Conservation (phyloP, 2,797 vertebrate species). For the Etheostoma nigrum region DNA sequence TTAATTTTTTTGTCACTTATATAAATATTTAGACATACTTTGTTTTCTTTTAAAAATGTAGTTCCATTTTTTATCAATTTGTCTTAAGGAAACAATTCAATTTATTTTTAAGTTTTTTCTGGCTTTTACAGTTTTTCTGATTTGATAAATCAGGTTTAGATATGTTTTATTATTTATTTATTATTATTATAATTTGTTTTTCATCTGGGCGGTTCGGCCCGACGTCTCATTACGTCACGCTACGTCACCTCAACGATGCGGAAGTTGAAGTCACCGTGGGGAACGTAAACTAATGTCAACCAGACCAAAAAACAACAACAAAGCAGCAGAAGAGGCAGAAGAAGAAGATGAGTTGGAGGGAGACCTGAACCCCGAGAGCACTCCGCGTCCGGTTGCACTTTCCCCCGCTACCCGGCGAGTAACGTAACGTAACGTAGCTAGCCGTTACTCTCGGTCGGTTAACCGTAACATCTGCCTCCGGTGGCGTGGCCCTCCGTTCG, state of each 20-base stretch:
- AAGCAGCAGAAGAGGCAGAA: neutral
- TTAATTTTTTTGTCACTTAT: no score
- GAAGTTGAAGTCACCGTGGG: constrained; percentile 78
- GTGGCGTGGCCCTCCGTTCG: neutral
- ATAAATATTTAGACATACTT: no score
- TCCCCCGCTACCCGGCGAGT: constrained; percentile 12
- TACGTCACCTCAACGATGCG: constrained; percentile 69
- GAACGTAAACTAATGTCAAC: constrained; percentile 76
- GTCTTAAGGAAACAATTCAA: no score
- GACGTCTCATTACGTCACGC: constrained; percentile 38
- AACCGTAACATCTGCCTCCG: neutral
- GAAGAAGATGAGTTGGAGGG: neutral
- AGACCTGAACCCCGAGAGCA: neutral
- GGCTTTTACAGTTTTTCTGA: no score
- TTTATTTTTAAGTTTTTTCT: no score
- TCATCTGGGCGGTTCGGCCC: neutral
- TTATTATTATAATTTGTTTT: neutral
- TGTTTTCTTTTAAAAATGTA: no score
- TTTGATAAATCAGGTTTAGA: no score
- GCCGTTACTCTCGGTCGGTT: neutral
- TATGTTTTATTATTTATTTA: no score
- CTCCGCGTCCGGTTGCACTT: neutral
- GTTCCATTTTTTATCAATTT: no score
- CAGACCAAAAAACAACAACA: constrained; percentile 1
- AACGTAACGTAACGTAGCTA: constrained; percentile 34